Evolutionary conservation across 2,797 vertebrate genomes (phyloP).

Genomic region (Rhynchotus rufescens): DNA sequence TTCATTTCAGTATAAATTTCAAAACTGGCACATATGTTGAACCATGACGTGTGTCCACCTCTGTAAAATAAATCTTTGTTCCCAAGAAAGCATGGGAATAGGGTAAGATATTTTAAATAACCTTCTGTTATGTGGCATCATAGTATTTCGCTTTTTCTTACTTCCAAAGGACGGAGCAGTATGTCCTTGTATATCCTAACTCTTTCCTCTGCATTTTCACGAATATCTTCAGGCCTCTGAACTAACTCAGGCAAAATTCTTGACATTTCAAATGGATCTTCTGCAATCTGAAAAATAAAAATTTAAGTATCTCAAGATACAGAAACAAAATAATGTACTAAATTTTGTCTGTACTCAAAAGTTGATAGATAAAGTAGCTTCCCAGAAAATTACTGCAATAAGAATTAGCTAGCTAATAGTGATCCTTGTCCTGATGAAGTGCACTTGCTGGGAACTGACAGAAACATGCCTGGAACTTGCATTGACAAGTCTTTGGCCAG

Average conservation of each 20-base stretch:
- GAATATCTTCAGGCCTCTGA: conserved; percentile 84
- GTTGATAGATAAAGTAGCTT: not conserved
- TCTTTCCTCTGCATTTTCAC: conserved; percentile 77
- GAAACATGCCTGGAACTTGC: not conserved
- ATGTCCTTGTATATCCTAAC: conserved; percentile 85
- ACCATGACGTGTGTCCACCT: not conserved
- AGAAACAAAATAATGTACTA: not conserved
- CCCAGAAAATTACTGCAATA: not conserved
- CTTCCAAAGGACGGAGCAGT: conserved; percentile 87
- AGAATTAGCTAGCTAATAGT: not conserved
- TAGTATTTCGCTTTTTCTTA: conserved; percentile 67
- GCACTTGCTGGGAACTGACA: not conserved
- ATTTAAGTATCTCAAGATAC: not conserved
- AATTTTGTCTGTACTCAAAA: not conserved
- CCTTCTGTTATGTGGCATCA: not conserved
- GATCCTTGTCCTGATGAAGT: not conserved
- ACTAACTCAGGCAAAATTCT: conserved; percentile 82
- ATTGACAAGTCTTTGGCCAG: not conserved
- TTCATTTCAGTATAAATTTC: not conserved
- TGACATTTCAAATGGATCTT: conserved; percentile 47
- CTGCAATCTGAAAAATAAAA: conserved; percentile 43
- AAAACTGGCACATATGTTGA: not conserved
- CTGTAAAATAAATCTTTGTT: not conserved
- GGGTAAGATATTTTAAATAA: not conserved
- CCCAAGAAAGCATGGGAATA: not conserved